Percentiles rank a stretch among this genome's conserved stretches.
Conservation (phyloP, 2,888 invertebrate species). For the Vandiemenella viatica region DNA sequence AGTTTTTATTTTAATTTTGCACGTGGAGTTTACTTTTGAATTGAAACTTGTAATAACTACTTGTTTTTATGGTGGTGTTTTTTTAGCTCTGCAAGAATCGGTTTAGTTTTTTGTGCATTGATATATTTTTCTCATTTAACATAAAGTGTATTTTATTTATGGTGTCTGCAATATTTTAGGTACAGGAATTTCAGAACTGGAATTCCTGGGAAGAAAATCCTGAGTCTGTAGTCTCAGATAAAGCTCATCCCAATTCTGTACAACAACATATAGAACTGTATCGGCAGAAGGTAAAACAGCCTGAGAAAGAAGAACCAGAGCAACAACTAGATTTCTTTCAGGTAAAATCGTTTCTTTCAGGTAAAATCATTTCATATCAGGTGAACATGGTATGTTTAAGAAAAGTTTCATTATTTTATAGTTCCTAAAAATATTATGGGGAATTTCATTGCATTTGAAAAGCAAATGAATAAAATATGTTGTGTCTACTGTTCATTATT, state of each 20-base stretch:
- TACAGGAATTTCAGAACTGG: conserved; percentile 34
- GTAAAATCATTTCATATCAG: not conserved
- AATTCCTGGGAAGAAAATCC: conserved; percentile 44
- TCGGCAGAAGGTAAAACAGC: conserved; percentile 32
- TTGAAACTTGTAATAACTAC: no score
- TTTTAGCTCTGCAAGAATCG: not conserved
- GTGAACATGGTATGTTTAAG: not conserved
- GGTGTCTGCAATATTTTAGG: no score
- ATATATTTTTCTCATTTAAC: conserved; percentile 11
- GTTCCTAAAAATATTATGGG: not conserved
- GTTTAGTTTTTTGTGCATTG: not conserved
- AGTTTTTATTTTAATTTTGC: no score
- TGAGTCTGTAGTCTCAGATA: conserved; percentile 20
- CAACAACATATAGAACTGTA: conserved; percentile 50
- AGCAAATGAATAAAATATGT: not conserved
- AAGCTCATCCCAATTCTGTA: conserved; percentile 29
- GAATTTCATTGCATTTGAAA: not conserved
- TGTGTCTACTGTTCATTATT: no score
- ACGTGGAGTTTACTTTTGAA: no score
- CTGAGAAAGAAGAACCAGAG: conserved; percentile 27
- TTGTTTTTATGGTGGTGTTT: no score
- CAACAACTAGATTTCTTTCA: conserved; percentile 40
- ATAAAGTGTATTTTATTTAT: no score
- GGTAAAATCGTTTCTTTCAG: conserved; percentile 22
- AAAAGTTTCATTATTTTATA: no score